Evolutionary conservation across 2,888 invertebrate genomes (phyloP), one percentile per base, ranked within the genome.

Genomic region (Pristionchus arcanus): DNA sequence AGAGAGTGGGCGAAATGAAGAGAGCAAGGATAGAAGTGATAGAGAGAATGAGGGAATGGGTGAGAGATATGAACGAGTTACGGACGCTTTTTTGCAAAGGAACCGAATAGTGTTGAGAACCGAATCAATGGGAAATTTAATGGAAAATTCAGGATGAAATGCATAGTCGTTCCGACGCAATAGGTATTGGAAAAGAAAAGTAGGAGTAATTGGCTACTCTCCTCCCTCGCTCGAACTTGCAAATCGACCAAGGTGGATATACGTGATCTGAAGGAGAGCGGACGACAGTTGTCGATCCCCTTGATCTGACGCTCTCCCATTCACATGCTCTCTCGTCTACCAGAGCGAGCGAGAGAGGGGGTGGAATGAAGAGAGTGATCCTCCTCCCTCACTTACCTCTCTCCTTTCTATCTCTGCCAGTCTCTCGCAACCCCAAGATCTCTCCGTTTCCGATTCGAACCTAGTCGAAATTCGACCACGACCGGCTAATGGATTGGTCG

Each of bases 181-280:
- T n/a, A n/a, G n/a, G n/a, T n/a, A n/a, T n/a, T n/a, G n/a, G n/a
- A n/a, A n/a, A n/a, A 9, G 4, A 59, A 21, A 19, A 59, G 59
- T 59, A 59, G n/a, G 25, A 9, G 68, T 2, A 28, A 13, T 68
- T 74, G 74, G 74, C 74, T 37, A 37, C 74, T 63, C 25, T 25
- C 59, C 55, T 21, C 55, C 34, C 21, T n/a, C 37, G 2, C 34
- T 71, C 34, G 74, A 74, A 37, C 74, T 37, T 74, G 74, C 74
- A 74, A 74, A 37, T 63, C 21, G 74, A 74, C 19, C 63, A 63
- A 37, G 7, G 34, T 7, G 37, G 74, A 37, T 31, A 37, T 37
- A 74, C 74, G 74, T 74, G 74, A 68, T 68, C 68, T 31, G 68
- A 63, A 63, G 63, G n/a, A 9, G n/a, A n/a, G n/a, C 15, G 53